These are phyloP conservation scores for Ectropis crepuscularia DNA, from an alignment of 2,888 invertebrate genomes.

Conservation along the genomic window DNA sequence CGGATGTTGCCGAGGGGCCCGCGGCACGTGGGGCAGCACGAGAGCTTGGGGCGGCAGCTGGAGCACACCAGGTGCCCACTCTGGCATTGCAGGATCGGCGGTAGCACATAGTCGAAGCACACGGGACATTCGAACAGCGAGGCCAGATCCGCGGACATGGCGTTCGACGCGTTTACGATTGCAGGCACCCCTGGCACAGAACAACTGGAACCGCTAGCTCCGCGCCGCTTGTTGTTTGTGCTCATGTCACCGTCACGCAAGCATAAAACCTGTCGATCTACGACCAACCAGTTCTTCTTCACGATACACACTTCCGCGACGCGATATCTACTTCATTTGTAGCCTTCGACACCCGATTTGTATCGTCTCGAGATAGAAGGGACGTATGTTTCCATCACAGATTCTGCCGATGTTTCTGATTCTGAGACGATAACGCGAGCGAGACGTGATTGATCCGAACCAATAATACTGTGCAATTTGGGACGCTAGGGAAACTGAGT, in stretches of 20 bases:
- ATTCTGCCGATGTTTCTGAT: conserved; percentile 47
- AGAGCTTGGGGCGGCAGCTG: conserved; percentile 97
- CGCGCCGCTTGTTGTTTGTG: conserved; percentile 83
- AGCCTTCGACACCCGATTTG: conserved; percentile 73
- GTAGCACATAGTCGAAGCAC: conserved; percentile 99
- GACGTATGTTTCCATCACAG: conserved; percentile 78
- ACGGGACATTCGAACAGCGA: conserved; percentile 98
- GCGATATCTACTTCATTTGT: conserved; percentile 68
- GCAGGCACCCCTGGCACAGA: conserved; percentile 80
- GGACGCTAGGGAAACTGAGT: conserved; percentile 42
- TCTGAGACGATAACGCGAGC: conserved; percentile 43
- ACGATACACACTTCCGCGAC: conserved; percentile 48
- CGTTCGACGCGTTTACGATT: conserved; percentile 85
- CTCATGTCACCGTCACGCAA: conserved; percentile 83
- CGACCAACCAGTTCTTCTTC: conserved; percentile 60
- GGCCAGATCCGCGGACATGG: conserved; percentile 94
- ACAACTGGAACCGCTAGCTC: conserved; percentile 84
- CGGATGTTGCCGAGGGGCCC: conserved; percentile 98
- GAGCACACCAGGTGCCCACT: conserved; percentile 99
- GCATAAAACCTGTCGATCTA: conserved; percentile 70
- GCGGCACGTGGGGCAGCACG: conserved; percentile 98
- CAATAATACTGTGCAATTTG: conserved; percentile 49
- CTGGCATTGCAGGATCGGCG: conserved; percentile 99
- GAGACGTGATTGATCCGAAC: conserved; percentile 54
- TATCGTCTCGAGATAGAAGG: conserved; percentile 68